Percentiles rank a stretch among this genome's conserved stretches.
Evolutionary conservation across 1,140 invertebrate species (phyloP).

Genomic region (Charaxes varanes): DNA sequence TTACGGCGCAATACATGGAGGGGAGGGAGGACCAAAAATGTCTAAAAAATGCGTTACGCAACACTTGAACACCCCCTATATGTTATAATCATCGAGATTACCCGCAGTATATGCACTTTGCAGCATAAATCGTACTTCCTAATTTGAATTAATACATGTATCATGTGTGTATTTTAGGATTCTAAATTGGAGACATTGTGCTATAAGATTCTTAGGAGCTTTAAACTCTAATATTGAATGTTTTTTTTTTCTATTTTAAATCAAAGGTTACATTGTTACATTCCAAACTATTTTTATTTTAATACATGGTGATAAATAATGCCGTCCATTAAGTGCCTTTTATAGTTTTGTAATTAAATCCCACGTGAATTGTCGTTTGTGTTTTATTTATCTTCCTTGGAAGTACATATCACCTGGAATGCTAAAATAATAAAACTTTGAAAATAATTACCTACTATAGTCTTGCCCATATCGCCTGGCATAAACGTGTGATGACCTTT

Average conservation of each 20-base stretch:
- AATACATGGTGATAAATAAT: slow-evolving; percentile 1
- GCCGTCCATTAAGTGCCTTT: slow-evolving; percentile 44
- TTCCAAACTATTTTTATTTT: slow-evolving; percentile 9
- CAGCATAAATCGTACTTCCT: too few relatives aligned
- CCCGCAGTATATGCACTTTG: too few relatives aligned
- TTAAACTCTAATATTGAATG: not conserved
- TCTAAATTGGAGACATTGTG: too few relatives aligned
- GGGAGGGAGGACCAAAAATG: too few relatives aligned
- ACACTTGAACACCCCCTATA: too few relatives aligned
- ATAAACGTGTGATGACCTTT: too few relatives aligned
- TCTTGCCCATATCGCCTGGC: too few relatives aligned
- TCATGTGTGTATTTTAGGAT: too few relatives aligned
- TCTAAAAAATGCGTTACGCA: too few relatives aligned
- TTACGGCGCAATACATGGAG: too few relatives aligned
- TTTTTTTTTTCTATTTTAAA: not conserved
- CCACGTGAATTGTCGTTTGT: slow-evolving; percentile 8
- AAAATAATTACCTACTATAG: not conserved
- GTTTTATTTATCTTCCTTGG: slow-evolving; percentile 22
- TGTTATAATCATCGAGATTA: too few relatives aligned
- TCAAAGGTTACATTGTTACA: not conserved
- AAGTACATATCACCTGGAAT: slow-evolving; percentile 19
- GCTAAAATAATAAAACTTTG: slow-evolving; percentile 19
- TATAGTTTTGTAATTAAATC: slow-evolving; percentile 26
- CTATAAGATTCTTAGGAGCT: not conserved
- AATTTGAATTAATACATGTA: too few relatives aligned